Base-by-base conservation (phyloP, 2,797 vertebrate species). In the Melanotaenia nigrans region DNA sequence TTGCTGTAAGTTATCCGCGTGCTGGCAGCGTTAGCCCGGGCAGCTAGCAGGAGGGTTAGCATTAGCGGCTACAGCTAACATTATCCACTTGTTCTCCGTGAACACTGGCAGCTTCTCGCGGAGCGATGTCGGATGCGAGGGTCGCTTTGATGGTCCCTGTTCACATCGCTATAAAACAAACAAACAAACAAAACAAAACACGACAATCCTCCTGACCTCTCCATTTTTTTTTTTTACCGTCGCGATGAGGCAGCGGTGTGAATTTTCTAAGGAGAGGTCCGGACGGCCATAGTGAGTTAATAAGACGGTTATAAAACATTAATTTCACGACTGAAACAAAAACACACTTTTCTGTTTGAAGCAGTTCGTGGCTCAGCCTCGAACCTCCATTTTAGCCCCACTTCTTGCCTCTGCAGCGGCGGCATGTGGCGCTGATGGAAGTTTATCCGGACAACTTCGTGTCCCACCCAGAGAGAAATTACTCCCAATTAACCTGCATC, bases 71-170 rank as follows among this genome's bases (percentile, higher is more conserved):
- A 32, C 1, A 5, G 84, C 85, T 89, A 88, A 77, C 82, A 57
- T 40, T 70, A 85, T 88, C 80, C 89, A 90, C 91, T 90, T 89
- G 91, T 89, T 90, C 89, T 88, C 78, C 5, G 73, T 54, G 55
- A 65, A 68, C 74, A 36, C 69, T 68, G 63, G 5, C 64, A 40
- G 76, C 71, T 53, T 68, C 72, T 9, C 35, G 32, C 80, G 76
- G 81, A 83, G 77, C 62, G 76, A 84, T 76, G 88, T 85, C 86
- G 86, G 85, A 40, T 7, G 42, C 57, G 71, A 62, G 74, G 60
- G 30, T 61, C 51, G 66, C 12, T 71, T 45, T 33, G 60, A 22
- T 24, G 25, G 24, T 33, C 28, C 40, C 5, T 20, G 28, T 57
- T 30, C n/a, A 42, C 60, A 5, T n/a, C 49, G 55, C 59, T 13